These are phyloP conservation scores for Baryphthengus martii DNA, from an alignment of 2,113 vertebrate genomes.

Conservation along the genomic window DNA sequence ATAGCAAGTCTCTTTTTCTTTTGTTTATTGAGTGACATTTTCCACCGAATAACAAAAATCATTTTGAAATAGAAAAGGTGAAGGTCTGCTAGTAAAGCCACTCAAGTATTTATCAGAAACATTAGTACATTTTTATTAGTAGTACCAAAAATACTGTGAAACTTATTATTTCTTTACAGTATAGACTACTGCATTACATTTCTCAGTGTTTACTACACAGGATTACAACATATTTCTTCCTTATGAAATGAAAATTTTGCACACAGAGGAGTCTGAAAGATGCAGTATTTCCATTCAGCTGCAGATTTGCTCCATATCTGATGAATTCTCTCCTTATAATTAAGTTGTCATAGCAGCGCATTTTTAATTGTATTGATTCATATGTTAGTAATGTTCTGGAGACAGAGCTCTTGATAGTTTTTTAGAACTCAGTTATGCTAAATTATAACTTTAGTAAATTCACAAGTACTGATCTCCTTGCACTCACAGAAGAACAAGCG, in stretches of 20 bases:
- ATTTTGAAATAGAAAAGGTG: background rate
- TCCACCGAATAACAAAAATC: background rate
- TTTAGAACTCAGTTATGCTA: background rate
- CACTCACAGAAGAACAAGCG: background rate
- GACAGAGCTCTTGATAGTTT: background rate
- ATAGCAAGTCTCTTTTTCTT: background rate
- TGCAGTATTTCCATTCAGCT: background rate
- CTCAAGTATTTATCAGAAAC: background rate
- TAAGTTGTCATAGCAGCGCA: background rate
- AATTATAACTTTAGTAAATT: background rate
- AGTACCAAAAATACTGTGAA: background rate
- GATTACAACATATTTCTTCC: background rate
- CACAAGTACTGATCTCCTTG: background rate
- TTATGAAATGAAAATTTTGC: background rate
- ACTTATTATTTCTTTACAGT: background rate
- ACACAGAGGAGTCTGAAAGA: background rate
- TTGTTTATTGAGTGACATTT: background rate
- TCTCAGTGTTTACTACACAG: background rate
- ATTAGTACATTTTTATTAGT: background rate
- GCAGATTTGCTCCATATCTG: background rate
- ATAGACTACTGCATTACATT: background rate
- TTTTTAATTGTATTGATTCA: slow-evolving; percentile 33
- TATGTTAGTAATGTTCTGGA: background rate
- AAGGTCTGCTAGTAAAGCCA: background rate
- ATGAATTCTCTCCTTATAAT: slow-evolving; percentile 38